These are phyloP conservation scores for Coreoperca whiteheadi DNA, from an alignment of 2,113 vertebrate species.

Conservation along the genomic window DNA sequence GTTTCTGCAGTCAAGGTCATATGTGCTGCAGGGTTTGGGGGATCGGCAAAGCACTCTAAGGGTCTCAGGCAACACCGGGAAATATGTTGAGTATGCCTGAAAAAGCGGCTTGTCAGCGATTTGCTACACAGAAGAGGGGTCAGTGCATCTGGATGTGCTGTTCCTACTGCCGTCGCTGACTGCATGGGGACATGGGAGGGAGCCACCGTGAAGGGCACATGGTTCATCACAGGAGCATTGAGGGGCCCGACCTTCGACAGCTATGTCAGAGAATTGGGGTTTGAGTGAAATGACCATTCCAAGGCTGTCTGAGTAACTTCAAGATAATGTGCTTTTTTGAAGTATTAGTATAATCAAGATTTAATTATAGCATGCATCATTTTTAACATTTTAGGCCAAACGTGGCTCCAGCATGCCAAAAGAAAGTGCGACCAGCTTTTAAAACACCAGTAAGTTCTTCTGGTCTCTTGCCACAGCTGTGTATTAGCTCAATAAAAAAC, in stretches of 20 bases:
- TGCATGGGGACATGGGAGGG: slow-evolving; percentile 1
- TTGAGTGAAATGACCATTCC: background rate
- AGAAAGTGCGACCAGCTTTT: slow-evolving; percentile 18
- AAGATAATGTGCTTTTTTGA: background rate
- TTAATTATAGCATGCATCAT: slow-evolving; percentile 14
- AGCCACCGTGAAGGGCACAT: slow-evolving; percentile 28
- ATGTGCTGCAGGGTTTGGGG: slow-evolving; percentile 20
- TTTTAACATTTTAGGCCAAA: slow-evolving; percentile 23
- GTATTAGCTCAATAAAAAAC: slow-evolving; percentile 25
- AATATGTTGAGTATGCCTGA: slow-evolving; percentile 54
- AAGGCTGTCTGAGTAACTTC: background rate
- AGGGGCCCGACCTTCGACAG: slow-evolving; percentile 20
- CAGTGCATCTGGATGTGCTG: slow-evolving; percentile 51
- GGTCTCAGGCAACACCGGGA: slow-evolving; percentile 7
- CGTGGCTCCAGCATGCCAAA: slow-evolving; percentile 1
- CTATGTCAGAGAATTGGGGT: slow-evolving; percentile 11
- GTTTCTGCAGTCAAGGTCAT: slow-evolving; percentile 49
- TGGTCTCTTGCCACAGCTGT: slow-evolving; percentile 20
- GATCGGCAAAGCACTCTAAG: slow-evolving; percentile 16
- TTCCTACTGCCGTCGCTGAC: slow-evolving; percentile 21
- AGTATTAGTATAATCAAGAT: slow-evolving; percentile 4
- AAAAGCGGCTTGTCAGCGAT: slow-evolving; percentile 60
- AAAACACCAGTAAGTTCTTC: background rate
- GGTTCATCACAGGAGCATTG: slow-evolving; percentile 8
- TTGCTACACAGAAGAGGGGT: slow-evolving; percentile 32